phyloP scores from a whole-genome alignment of 2,888 invertebrate species.

The Aphelenchoides bicaudatus region DNA sequence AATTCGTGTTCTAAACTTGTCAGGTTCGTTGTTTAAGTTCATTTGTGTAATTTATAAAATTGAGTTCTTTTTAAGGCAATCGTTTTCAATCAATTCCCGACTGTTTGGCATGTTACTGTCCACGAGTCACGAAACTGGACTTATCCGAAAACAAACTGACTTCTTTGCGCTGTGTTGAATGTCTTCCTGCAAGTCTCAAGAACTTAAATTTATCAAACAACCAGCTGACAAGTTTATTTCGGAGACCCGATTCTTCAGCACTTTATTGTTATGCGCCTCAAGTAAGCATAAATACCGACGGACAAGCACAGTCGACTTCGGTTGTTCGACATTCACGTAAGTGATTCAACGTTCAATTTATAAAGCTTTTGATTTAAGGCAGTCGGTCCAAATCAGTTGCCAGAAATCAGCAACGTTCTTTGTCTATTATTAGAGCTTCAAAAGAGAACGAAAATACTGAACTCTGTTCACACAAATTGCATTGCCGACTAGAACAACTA shows the following conservation, averaged over 20 bases:
- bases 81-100: constrained; percentile 80
- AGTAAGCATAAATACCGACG: constrained; percentile 7
- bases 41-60: no score
- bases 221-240: constrained; percentile 67
- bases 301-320: constrained; percentile 11
- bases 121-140: constrained; percentile 79
- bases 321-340: constrained; percentile 34
- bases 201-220: constrained; percentile 90
- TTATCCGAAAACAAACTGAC: constrained; percentile 76
- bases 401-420: constrained; percentile 51
- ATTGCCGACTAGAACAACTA: constrained; percentile 76
- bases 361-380: constrained; percentile 31
- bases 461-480: constrained; percentile 64
- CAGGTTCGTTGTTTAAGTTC: constrained; percentile 71
- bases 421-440: constrained; percentile 46
- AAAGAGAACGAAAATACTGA: constrained; percentile 27
- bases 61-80: constrained; percentile 1
- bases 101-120: constrained; percentile 83
- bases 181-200: constrained; percentile 81
- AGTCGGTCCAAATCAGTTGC: constrained; percentile 58
- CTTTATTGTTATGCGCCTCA: constrained; percentile 27
- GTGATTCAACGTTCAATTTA: background rate
- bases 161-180: constrained; percentile 78
- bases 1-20: constrained; percentile 76
- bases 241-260: constrained; percentile 21